Base-by-base conservation (phyloP, 1,140 invertebrate genomes). In the Popillia japonica region DNA sequence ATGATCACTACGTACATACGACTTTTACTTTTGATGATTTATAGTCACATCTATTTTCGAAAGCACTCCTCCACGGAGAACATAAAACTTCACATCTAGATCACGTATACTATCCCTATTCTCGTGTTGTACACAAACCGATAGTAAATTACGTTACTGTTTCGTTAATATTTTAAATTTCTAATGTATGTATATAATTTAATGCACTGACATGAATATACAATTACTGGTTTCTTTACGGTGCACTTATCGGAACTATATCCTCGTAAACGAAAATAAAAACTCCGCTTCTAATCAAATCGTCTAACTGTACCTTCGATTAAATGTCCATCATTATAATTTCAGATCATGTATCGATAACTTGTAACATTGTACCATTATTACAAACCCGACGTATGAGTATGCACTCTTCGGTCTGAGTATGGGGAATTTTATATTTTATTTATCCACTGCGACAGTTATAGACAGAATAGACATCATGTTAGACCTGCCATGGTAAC, bases 301-400 rank as follows among this genome's bases (percentile, higher is more conserved):
- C 61, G 27, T 22, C 61, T 68, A 68, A 68, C 61, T 68, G 61
- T 68, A 68, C 4, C 3, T 22, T 9, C 61, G 61, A 68, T 68
- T 68, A 34, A 34, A 68, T 11, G 61, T 68, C 61, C 61, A 68
- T 68, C 61, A 68, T 68, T 68, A 68, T 68, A 68, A 68, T 34
- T 68, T 68, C 22, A 68, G 61, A 68, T 68, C 61, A 68, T 68
- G 61, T 68, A 68, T 68, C 61, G 61, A 68, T 68, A 68, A 8
- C 27, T 68, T 68, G n/a, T n/a, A 68, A 23, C 61, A 34, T 68
- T 14, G 61, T 68, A 68, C 61, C 22, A 68, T 68, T 68, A 68
- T 68, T 68, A 68, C 7, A 10, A 68, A 34, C 3, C 11, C 8
- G 8, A 27, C 27, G 22, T 20, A 34, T 68, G 11, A 14, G 6